Conservation (phyloP, 2,113 vertebrate genomes). For the Alexandromys fortis region DNA sequence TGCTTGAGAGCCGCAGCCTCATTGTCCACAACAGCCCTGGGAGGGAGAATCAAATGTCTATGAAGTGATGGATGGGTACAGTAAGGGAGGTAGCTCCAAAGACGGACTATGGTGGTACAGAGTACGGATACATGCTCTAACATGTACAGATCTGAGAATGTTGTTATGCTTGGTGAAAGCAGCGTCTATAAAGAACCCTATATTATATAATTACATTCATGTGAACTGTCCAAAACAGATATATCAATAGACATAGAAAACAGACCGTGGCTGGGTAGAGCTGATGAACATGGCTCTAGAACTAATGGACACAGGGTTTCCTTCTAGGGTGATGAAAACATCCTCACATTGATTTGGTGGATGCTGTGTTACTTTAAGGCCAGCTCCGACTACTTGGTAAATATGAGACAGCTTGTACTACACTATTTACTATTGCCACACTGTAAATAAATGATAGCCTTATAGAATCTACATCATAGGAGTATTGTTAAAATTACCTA, state of each 20-base stretch:
- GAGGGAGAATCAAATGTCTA: neutral
- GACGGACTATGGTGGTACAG: neutral
- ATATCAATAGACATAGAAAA: neutral
- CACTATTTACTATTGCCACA: neutral
- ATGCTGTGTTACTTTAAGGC: neutral
- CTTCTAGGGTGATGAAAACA: neutral
- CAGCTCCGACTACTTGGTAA: neutral
- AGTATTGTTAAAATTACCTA: constrained; percentile 1
- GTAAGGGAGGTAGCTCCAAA: neutral
- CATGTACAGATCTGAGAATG: neutral
- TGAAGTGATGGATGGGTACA: neutral
- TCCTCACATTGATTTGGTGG: neutral
- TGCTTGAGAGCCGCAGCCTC: neutral
- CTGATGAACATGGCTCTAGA: no score
- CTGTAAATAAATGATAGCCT: neutral
- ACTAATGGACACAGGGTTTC: neutral
- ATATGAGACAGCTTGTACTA: neutral
- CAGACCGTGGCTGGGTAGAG: neutral
- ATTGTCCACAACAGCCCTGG: neutral
- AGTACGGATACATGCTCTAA: neutral
- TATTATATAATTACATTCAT: neutral
- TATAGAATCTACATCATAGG: neutral
- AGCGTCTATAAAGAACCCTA: neutral
- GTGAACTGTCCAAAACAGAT: neutral
- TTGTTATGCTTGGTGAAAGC: neutral